Base-by-base conservation (phyloP, 2,797 vertebrate species). In the Margarornis squamiger region DNA sequence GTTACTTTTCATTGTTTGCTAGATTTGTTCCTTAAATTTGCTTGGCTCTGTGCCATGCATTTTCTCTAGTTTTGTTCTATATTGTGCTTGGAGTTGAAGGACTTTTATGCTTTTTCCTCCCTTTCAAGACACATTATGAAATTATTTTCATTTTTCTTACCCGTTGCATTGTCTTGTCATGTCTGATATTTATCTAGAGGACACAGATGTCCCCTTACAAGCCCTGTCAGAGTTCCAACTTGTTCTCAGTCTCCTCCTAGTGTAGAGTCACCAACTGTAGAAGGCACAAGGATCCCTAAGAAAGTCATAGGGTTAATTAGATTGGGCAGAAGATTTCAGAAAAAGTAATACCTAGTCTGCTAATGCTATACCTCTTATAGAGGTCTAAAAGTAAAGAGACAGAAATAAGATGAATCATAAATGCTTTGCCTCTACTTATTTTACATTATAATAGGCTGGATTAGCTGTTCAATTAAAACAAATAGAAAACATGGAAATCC, bases 1-100 rank as follows among this genome's bases (percentile, higher is more conserved):
- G 96, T 96, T 97, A 93, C 78, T 27, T 97, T 97, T 97, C 97
- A 97, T 95, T 97, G 96, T 97, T 96, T 95, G 87, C 92, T 93
- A 95, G 96, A 96, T 96, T 93, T 92, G 63, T 93, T 95, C 93
- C 84, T 93, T 95, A 93, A 94, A 92, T 95, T 95, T 92, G 14
- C 76, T 83, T 95, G 95, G 96, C 96, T 93, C 51, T 34, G 36
- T 91, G 96, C 96, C 94, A 80, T 18, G 34, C 15, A 57, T 65
- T 95, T 90, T 75, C 43, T 93, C 39, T 48, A 34, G 65, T 75
- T 93, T 91, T 92, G 9, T 68, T 96, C 82, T 82, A 82, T 86
- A 52, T 83, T 83, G 63, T 94, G 41, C 67, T 91, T 82, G 70
- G 77, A 52, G n/a, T 89, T 87, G 87, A 92, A 95, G 55, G 75